These are phyloP conservation scores for Aulostomus chinensis DNA, from an alignment of 2,797 vertebrate species.

Conservation along the genomic window DNA sequence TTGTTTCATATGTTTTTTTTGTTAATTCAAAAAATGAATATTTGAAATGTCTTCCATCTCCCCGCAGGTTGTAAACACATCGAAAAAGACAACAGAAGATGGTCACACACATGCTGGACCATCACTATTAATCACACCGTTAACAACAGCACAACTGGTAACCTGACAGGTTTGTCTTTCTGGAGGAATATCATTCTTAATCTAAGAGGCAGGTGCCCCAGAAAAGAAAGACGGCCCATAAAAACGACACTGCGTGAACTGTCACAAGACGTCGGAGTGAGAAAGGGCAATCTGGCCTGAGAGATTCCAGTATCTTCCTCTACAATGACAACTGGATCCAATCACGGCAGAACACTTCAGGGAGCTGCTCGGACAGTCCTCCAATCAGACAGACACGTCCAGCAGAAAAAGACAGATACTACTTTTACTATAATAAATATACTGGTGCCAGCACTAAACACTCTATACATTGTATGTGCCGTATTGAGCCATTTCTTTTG, in stretches of 20 bases:
- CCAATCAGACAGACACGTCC: conserved; percentile 55
- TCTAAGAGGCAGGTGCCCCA: conserved; percentile 39
- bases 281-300: conserved; percentile 64
- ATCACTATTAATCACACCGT: conserved; percentile 48
- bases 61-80: too few relatives aligned
- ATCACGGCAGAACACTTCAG: conserved; percentile 59
- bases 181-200: conserved; percentile 56
- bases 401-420: conserved; percentile 39
- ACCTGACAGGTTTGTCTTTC: conserved; percentile 49
- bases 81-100: conserved; percentile 32
- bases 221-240: conserved; percentile 38
- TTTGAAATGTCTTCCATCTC: too few relatives aligned
- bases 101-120: conserved; percentile 33
- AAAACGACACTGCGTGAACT: conserved; percentile 60
- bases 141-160: conserved; percentile 51
- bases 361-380: conserved; percentile 46
- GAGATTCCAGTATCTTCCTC: conserved; percentile 67
- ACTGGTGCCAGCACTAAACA: too few relatives aligned
- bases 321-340: conserved; percentile 69
- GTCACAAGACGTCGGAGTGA: conserved; percentile 62
- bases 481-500: neutral
- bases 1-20: too few relatives aligned
- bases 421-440: conserved; percentile 39
- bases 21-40: too few relatives aligned
- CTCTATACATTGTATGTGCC: too few relatives aligned